Evolutionary conservation across 2,797 vertebrate species (phyloP), one percentile per base, ranked within the genome.

Genomic region (Ptychobarbus kaznakovi): DNA sequence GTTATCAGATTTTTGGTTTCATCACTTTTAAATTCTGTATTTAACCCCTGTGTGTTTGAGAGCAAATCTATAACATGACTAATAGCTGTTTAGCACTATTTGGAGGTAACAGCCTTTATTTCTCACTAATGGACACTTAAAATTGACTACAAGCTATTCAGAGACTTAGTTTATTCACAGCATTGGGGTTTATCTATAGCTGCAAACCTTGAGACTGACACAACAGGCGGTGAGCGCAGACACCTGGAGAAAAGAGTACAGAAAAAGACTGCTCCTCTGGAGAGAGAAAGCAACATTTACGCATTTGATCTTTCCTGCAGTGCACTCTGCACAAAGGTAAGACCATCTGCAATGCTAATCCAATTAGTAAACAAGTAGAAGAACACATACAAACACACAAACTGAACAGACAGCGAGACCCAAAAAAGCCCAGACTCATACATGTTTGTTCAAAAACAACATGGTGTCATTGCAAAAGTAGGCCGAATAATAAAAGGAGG

Each of bases 401-500:
- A 82, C 35, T 68, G n/a, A 28, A 35, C 70, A 78, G 35, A 61
- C 66, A 77, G 65, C 25, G 20, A 79, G 86, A 77, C 13, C 28
- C 61, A 63, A 61, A 76, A 82, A 85, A 63, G 65, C 76, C 35
- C 25, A 49, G 53, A 53, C 81, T 70, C 74, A 42, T 35, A 15
- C 42, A 46, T 13, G 32, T n/a, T 40, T 38, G 38, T 79, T 51
- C 13, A 2, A 66, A 53, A 80, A 68, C 82, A 79, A 75, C 83
- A 58, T n/a, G 35, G 68, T 74, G 74, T 44, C 82, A 78, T 58
- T 69, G 25, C 38, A 56, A 84, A 78, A 69, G 35, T 84, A 78
- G 89, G 77, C 85, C 82, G 89, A 88, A 87, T 82, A 92, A 91
- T 89, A 90, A 91, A 92, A 91, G 83, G 85, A 90, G 10, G 90